Base-by-base conservation (phyloP, 2,113 vertebrate genomes). In the Corythaeola cristata region DNA sequence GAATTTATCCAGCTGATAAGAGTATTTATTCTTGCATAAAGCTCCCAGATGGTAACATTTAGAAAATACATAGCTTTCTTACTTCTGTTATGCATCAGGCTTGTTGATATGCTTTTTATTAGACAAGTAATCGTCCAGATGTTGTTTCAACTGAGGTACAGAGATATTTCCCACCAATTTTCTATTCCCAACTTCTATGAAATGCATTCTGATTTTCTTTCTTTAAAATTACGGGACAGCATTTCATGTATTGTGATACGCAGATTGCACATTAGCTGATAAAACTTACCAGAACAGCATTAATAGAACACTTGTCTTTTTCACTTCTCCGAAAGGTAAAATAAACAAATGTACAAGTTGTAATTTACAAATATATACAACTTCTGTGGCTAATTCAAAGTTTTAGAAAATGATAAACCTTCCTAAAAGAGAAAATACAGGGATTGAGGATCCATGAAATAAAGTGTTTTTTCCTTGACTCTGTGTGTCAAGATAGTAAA, bases 1-100 rank as follows among this genome's bases (percentile, higher is more conserved):
- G 39, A 72, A 50, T 72, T 74, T 67, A 37, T 72, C 49, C 66
- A 93, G 56, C 49, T 1, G 1, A 33, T 72, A 37, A 74, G 63
- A 80, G 49, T 73, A 71, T 72, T 87, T 94, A 50, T 90, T 90
- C 59, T 90, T 94, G 78, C 86, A 81, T 87, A 77, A 92, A 84
- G 37, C 13, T 75, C 92, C 78, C 64, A 80, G 53, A 90, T 92
- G 74, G 69, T 49, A 77, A n/a, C 16, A 39, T 68, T 90, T 63
- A 32, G 37, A 80, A 85, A 90, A 84, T 37, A 44, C 1, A 44
- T 76, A 58, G 53, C 92, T 85, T 41, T 50, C 32, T 71, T 87
- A 32, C 16, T 67, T 86, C 33, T 71, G 56, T 84, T 84, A 18
- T 8, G 19, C 52, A 27, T 90, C 47, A 73, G 44, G 10, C 68